phyloP scores from a whole-genome alignment of 1,140 invertebrate genomes.

The Megalopta genalis region DNA sequence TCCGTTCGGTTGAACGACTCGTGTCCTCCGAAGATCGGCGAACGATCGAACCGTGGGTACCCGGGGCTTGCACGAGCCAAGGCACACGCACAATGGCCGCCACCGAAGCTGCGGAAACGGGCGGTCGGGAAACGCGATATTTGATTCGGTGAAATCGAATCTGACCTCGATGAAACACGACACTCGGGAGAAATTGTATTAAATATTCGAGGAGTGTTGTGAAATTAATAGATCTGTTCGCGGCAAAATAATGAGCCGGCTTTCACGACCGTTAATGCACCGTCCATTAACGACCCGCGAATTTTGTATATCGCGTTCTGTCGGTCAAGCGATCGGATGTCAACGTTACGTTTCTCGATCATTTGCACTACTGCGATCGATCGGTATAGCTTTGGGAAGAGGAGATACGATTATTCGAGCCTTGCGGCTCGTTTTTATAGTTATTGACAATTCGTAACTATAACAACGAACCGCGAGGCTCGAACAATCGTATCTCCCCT shows the following conservation, averaged over 20 bases:
- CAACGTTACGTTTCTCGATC: no score
- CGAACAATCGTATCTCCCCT: no score
- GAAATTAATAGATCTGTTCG: constrained; percentile 11
- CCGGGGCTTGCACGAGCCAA: no score
- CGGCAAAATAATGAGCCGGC: constrained; percentile 12
- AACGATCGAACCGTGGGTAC: not conserved
- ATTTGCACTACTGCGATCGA: no score
- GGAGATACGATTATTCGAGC: no score
- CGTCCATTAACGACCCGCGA: not conserved
- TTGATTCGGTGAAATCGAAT: constrained; percentile 26
- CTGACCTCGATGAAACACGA: constrained; percentile 27
- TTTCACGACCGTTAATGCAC: not conserved
- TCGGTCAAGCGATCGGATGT: no score
- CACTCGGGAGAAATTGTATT: constrained; percentile 13
- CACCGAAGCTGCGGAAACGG: constrained; percentile 23
- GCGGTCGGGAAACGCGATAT: constrained; percentile 17
- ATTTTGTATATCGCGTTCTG: no score
- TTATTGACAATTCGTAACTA: no score
- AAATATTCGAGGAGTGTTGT: constrained; percentile 29
- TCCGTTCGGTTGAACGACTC: not conserved
- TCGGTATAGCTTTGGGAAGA: no score
- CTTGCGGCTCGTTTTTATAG: no score
- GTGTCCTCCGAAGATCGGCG: not conserved
- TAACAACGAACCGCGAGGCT: no score
- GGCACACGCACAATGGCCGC: not conserved